These are phyloP conservation scores for Melanotaenia duboulayi DNA, from an alignment of 2,113 vertebrate genomes.

Conservation along the genomic window DNA sequence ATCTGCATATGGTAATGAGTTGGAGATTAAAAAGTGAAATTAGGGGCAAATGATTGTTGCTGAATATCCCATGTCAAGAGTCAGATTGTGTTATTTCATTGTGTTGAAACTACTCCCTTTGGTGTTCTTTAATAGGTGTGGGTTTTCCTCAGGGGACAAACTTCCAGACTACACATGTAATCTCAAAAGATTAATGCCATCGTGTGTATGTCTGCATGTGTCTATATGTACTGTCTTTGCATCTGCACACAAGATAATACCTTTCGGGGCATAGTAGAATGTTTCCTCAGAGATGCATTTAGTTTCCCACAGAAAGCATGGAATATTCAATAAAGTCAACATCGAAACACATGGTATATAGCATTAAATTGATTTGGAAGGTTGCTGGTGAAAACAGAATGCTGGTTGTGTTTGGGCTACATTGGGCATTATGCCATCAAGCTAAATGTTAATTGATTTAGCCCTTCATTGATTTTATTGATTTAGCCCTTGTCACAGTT, in stretches of 20 bases:
- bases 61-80: conserved; percentile 23
- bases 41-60: conserved; percentile 36
- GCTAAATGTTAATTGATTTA: conserved; percentile 25
- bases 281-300: conserved; percentile 29
- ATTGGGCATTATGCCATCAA: conserved; percentile 33
- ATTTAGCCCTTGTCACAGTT: conserved; percentile 12
- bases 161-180: conserved; percentile 35
- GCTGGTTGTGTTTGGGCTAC: conserved; percentile 23
- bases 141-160: conserved; percentile 20
- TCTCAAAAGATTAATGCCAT: conserved; percentile 36
- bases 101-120: conserved; percentile 39
- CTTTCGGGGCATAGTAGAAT: conserved; percentile 23
- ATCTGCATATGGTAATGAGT: conserved; percentile 74
- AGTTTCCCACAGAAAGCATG: conserved; percentile 34
- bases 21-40: conserved; percentile 60
- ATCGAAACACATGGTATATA: conserved; percentile 17
- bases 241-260: conserved; percentile 30
- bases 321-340: conserved; percentile 38
- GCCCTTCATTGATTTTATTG: conserved; percentile 11
- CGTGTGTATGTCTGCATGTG: conserved; percentile 15
- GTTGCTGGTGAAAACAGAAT: conserved; percentile 21
- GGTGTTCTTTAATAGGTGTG: conserved; percentile 42
- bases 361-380: conserved; percentile 36
- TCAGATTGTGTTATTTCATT: conserved; percentile 28
- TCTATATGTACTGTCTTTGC: conserved; percentile 5